Base-by-base conservation (phyloP, 2,888 invertebrate genomes). In the Parnassius orleans region DNA sequence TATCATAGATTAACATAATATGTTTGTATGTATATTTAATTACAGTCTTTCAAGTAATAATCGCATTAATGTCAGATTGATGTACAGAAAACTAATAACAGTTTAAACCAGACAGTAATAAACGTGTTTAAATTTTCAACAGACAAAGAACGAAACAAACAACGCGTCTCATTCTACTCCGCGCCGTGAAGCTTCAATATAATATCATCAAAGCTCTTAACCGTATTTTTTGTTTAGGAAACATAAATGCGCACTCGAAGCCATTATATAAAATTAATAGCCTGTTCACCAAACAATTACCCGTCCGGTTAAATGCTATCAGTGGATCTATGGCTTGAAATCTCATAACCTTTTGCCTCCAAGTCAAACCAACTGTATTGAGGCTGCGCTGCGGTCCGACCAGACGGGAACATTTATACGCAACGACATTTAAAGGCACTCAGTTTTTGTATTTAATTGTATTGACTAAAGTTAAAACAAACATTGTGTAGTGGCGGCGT, bases 281-380 rank as follows among this genome's bases (percentile, higher is more conserved):
- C 82, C 81, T 75, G 79, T 79, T 85, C 86, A 78, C 81, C 87
- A 86, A 89, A 90, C 89, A 88, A 90, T 89, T 87, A 87, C 82
- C 79, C 79, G 81, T 79, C 78, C 86, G 77, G 84, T 83, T 87
- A 84, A 89, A 89, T 84, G 86, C 84, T 88, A 90, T 89, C 88
- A 83, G 84, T 78, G 74, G 83, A 88, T 89, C 87, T 88, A 83
- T 84, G 83, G 87, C 82, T 86, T 81, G 81, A 86, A 85, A 89
- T 89, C 87, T 87, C 80, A 78, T 88, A 88, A 90, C 87, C 87
- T 89, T 86, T 87, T 87, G 87, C 84, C 83, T 87, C 80, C 77
- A 81, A 86, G 83, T 80, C 78, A 82, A 85, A 81, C 76, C 75
- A 78, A 77, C 75, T 75, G 72, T 81, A 76, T 66, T 68, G 68